Percentiles rank a stretch among this genome's conserved stretches.
These are phyloP conservation scores for Latrodectus hesperus DNA, from an alignment of 2,888 invertebrate species.

Conservation along the genomic window DNA sequence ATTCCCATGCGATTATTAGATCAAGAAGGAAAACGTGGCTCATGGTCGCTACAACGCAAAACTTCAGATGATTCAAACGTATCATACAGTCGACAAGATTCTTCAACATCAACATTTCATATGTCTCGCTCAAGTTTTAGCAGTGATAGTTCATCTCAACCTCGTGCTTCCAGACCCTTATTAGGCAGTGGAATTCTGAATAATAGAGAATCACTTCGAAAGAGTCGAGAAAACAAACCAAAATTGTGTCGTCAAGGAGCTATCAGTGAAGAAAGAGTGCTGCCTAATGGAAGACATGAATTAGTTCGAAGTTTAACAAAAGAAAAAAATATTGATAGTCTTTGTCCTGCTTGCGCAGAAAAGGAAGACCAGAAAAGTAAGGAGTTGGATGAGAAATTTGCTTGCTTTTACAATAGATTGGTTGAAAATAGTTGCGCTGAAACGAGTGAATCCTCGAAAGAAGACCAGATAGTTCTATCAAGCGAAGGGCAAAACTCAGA, in stretches of 20 bases:
- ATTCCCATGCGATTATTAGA: constrained; percentile 61
- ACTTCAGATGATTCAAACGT: constrained; percentile 93
- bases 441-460: constrained; percentile 69
- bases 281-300: constrained; percentile 19
- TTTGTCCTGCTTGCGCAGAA: constrained; percentile 69
- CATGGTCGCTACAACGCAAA: constrained; percentile 82
- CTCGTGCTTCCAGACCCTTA: constrained; percentile 34
- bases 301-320: constrained; percentile 27
- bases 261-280: constrained; percentile 38
- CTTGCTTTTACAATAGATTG: constrained; percentile 69
- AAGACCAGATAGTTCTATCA: constrained; percentile 67
- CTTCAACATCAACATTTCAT: constrained; percentile 90
- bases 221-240: constrained; percentile 49
- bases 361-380: constrained; percentile 67
- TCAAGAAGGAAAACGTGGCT: constrained; percentile 46
- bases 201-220: constrained; percentile 39
- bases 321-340: constrained; percentile 38
- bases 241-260: constrained; percentile 58
- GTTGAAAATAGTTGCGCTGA: constrained; percentile 70
- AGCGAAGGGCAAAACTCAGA: constrained; percentile 53
- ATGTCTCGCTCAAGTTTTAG: constrained; percentile 78
- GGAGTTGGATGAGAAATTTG: constrained; percentile 69
- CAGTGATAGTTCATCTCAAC: constrained; percentile 62
- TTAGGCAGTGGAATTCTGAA: constrained; percentile 21
- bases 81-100: constrained; percentile 92